Evolutionary conservation across 2,888 invertebrate genomes (phyloP), one percentile per base, ranked within the genome.

Genomic region (Eupithecia exiguata): DNA sequence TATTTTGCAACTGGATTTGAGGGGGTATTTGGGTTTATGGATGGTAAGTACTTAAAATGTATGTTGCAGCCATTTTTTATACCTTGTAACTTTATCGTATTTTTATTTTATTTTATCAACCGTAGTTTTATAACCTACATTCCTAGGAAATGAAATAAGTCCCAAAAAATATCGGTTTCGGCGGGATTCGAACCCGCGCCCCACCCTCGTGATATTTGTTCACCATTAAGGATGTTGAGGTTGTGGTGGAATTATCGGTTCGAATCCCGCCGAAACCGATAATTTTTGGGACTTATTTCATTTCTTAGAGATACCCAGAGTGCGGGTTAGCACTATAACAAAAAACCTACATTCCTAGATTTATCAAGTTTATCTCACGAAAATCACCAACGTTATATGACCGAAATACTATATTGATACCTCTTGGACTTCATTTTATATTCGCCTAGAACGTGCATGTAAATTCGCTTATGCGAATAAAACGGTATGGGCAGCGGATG

Each of bases 21-120:
- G 21, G 1, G 21, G 21, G 21, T 53, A 21, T 53, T 58, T 58
- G 58, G 58, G 58, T 25, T 25, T 58, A 25, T 58, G 58, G 58
- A 25, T 53, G 53, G 53, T 53, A 21, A 21, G 53, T 21, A 21
- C 21, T 53, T 53, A 53, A 53, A 53, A 21, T 58, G 12, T 58
- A 58, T 58, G 58, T 21, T 25, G 58, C 58, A 58, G 58, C 58
- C 58, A 58, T 58, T 58, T n/a, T 58, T 25, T 58, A 25, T 58
- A 58, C 14, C 12, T 58, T 58, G 21, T 58, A 58, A 14, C 14
- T 3, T 25, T 25, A 58, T 58, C 1, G 14, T 53, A 46, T 53
- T 21, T 46, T 49, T 53, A 53, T 53, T 21, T 10, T 21, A 53
- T 53, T 4, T 53, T 53, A 53, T 58, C 25, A 25, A 58, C 25